Conservation (phyloP, 2,113 vertebrate species). For the Sphyrna mokarran region DNA sequence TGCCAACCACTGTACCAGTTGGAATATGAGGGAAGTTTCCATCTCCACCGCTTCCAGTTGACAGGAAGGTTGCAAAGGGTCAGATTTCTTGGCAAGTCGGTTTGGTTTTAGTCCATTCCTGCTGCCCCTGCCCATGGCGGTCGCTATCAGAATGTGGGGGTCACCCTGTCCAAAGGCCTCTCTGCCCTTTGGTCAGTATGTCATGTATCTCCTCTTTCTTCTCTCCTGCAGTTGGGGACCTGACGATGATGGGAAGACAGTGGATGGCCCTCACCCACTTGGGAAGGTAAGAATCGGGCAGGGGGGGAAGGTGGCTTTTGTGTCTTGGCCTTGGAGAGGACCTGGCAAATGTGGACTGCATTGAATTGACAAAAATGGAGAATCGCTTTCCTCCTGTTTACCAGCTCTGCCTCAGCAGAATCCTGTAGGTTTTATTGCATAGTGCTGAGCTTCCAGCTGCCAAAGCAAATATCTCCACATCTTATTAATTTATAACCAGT, state of each 20-base stretch:
- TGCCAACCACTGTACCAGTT: too few relatives aligned
- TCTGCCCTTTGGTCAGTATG: background rate
- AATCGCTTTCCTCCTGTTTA: background rate
- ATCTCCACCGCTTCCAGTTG: background rate
- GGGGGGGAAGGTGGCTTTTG: background rate
- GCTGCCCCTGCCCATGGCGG: background rate
- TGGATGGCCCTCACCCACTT: conserved; percentile 91
- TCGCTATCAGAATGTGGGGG: background rate
- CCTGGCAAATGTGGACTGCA: background rate
- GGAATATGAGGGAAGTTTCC: background rate
- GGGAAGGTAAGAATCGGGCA: conserved; percentile 70
- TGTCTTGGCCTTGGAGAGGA: background rate
- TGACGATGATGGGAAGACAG: conserved; percentile 88
- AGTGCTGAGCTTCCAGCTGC: background rate
- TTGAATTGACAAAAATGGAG: background rate
- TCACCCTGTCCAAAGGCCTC: background rate
- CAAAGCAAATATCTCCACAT: background rate
- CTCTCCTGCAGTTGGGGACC: conserved; percentile 82
- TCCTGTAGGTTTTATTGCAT: background rate
- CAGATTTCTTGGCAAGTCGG: background rate
- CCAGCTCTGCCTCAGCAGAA: background rate
- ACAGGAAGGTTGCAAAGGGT: background rate
- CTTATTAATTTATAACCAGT: background rate
- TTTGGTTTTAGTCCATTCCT: background rate
- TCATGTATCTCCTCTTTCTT: background rate